phyloP scores from a whole-genome alignment of 64 coral and sea anemone species.

The Pocillopora verrucosa region DNA sequence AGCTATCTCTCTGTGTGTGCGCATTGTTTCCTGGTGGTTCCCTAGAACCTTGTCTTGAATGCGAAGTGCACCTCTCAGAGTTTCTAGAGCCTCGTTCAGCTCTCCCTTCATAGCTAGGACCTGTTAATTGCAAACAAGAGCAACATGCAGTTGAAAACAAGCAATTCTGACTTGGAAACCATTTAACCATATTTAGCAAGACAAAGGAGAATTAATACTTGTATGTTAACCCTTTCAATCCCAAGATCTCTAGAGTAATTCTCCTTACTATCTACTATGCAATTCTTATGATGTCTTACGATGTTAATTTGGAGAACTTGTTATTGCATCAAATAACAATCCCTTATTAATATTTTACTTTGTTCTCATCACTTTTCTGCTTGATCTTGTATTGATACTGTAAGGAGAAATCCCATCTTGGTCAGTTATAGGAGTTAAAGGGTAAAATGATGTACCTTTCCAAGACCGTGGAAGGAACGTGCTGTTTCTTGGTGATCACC shows the following conservation, averaged over 20 bases:
- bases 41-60: conserved; percentile 85
- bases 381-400: no score
- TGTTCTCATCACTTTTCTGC: background rate
- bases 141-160: background rate
- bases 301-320: no score
- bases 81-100: conserved; percentile 47
- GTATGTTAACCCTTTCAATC: no score
- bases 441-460: conserved; percentile 31
- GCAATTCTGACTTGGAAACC: background rate
- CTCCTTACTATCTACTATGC: no score
- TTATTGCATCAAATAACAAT: background rate
- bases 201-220: no score
- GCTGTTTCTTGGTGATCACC: conserved; percentile 93
- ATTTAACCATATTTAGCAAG: no score
- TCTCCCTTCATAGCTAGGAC: conserved; percentile 43
- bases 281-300: no score
- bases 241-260: no score
- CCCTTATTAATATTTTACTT: background rate
- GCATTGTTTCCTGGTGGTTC: conserved; percentile 75
- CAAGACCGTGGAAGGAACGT: conserved; percentile 82
- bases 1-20: conserved; percentile 66
- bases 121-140: background rate
- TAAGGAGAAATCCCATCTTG: no score
- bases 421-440: background rate
- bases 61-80: conserved; percentile 54